Base-by-base conservation (phyloP, 2,113 vertebrate genomes). In the Furnarius figulus region DNA sequence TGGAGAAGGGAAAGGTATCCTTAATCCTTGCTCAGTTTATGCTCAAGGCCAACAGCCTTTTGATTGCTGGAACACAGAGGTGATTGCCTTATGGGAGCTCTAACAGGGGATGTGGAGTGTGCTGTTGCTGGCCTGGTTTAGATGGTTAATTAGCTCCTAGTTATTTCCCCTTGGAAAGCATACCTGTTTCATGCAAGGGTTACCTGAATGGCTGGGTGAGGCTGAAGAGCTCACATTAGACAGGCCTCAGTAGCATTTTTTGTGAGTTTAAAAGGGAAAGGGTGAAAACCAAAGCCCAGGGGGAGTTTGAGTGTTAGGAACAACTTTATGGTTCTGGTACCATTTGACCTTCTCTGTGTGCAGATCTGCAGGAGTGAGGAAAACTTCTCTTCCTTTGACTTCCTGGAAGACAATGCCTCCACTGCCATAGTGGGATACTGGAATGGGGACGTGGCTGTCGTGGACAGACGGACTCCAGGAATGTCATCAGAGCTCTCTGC, bases 401-500 rank as follows among this genome's bases (percentile, higher is more conserved):
- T 99, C 90, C 55, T 99, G 97, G 97, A 98, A 5, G 94, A 94
- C 22, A 97, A 96, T 37, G 98, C 97, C 73, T 97, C 89, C 24
- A 98, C 97, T 5, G 95, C 99, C 12, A 3, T 99, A 1, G 97
- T 99, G 2, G 96, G 98, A 17, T 90, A 95, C 42, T 98, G 97
- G 98, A 84, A 81, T 5, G 99, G 99, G 46, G 10, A 18, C 0
- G 92, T 99, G 25, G 95, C 98, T 1, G n/a, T 99, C 0, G 98
- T 99, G 55, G 99, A 99, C 90, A 97, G 97, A 40, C 97, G 99
- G 49, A 99, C 98, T 0, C 97, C 98, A 6, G 97, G 98, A 84
- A 93, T 85, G 11, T 97, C 97, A 2, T 55, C 95, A 4, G 98
- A 99, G 96, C 98, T 98, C 8, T 87, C 96, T 12, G 97, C 97